Conservation (phyloP, 2,797 vertebrate species). For the Hydrocynus forskahlii region DNA sequence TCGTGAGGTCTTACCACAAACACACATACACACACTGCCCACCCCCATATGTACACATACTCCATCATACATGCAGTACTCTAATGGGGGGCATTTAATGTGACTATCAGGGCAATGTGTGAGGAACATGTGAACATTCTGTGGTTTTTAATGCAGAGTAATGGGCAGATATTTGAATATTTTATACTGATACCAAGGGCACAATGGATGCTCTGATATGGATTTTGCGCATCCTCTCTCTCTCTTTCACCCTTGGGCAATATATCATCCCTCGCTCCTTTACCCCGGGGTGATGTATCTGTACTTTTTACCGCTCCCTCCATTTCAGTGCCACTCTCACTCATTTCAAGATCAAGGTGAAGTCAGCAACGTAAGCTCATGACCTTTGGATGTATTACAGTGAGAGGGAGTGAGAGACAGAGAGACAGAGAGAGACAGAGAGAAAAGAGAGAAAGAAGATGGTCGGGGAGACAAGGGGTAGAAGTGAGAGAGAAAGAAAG, state of each 20-base stretch:
- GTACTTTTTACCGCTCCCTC: conserved; percentile 75
- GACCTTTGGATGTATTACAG: background rate
- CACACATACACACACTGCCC: conserved; percentile 10
- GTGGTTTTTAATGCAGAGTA: conserved; percentile 88
- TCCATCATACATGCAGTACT: conserved; percentile 69
- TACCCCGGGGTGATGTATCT: conserved; percentile 67
- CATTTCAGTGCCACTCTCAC: conserved; percentile 75
- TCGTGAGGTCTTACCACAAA: background rate
- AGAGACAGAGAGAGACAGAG: background rate
- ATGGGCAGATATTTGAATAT: conserved; percentile 86
- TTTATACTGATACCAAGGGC: conserved; percentile 85
- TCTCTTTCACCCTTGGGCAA: conserved; percentile 77
- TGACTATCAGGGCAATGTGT: conserved; percentile 78
- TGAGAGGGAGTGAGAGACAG: background rate
- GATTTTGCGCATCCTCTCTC: conserved; percentile 80
- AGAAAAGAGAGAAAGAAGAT: background rate
- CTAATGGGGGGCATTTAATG: conserved; percentile 85
- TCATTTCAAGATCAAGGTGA: conserved; percentile 61
- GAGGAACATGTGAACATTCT: conserved; percentile 81
- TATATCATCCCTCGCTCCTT: conserved; percentile 74
- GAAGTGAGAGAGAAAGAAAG: background rate
- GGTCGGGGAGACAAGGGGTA: background rate
- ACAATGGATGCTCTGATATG: conserved; percentile 81
- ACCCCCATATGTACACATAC: background rate
- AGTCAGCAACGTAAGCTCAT: conserved; percentile 13